Evolutionary conservation across 2,797 vertebrate genomes (phyloP).

Genomic region (Esox masquinongy): DNA sequence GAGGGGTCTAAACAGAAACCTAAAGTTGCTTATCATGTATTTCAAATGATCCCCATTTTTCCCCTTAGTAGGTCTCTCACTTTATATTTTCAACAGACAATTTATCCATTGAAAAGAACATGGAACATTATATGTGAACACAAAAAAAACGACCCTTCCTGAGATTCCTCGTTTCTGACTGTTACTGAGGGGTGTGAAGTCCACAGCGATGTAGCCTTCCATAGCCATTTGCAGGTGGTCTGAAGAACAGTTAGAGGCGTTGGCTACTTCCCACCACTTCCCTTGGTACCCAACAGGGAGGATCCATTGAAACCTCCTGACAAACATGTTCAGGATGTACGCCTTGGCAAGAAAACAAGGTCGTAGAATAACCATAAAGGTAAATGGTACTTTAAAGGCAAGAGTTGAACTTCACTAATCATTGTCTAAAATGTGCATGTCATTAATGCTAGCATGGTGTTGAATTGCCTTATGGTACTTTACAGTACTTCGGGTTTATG

Average conservation of each 20-base stretch:
- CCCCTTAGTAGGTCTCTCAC: too few relatives aligned
- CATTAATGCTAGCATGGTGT: neutral
- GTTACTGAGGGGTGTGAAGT: conserved; percentile 76
- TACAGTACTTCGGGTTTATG: neutral
- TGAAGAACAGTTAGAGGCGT: conserved; percentile 73
- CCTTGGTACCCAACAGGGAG: conserved; percentile 77
- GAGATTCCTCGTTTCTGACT: conserved; percentile 80
- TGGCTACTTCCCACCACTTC: conserved; percentile 76
- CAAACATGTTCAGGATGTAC: conserved; percentile 85
- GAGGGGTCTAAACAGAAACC: conserved; percentile 77
- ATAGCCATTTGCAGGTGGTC: conserved; percentile 79
- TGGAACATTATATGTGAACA: neutral
- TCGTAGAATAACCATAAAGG: neutral
- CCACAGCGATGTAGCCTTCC: conserved; percentile 86
- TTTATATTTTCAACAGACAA: neutral
- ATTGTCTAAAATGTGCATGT: neutral
- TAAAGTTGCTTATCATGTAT: neutral
- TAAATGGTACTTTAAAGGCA: neutral
- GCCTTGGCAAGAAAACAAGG: conserved; percentile 72
- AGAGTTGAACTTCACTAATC: neutral
- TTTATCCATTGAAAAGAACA: neutral
- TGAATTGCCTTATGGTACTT: too few relatives aligned
- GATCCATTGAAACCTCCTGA: conserved; percentile 89
- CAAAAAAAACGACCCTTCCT: conserved; percentile 79
- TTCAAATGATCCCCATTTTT: too few relatives aligned